Base-by-base conservation (phyloP, 2,797 vertebrate species). In the Distichodus sexfasciatus region DNA sequence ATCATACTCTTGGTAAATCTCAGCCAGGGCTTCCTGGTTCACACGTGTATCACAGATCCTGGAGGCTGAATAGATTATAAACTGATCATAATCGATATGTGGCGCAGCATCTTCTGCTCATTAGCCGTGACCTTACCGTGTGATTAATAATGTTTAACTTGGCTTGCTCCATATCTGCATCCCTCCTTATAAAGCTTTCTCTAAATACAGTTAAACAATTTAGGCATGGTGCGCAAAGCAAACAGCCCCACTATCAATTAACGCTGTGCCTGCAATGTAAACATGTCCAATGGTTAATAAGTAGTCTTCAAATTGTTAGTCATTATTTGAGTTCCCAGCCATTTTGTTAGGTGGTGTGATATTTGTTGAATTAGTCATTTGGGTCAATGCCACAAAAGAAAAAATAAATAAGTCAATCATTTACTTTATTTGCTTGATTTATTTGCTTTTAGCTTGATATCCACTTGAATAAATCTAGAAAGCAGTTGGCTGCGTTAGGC, bases 131-230 rank as follows among this genome's bases (percentile, higher is more conserved):
- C 26, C 31, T 68, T 48, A 31, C 26, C 23, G 50, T 55, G 48
- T 36, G 51, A 76, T 55, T 61, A 61, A 61, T 40, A 46, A 38
- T 44, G 24, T 40, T 66, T 60, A 40, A 31, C 17, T 60, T 44
- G 64, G 65, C 46, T 12, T 9, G 44, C 54, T 38, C 19, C 38
- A 33, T 29, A 41, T 41, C 31, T 38, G 55, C 24, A 31, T 44
- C 51, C 53, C 31, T 48, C 21, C 11, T 48, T 29, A 54, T 44
- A 33, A 55, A 33, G 15, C 7, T 55, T 9, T 35, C 14, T 50
- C 23, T n/a, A 50, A 50, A 50, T 50, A 50, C 15, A 26, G 14
- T n/a, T 26, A 50, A n/a, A 48, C 26, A 29, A 29, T 51, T 51
- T 15, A 29, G 24, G 48, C 12, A 55, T 33, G 4, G 6, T 55